phyloP scores from a whole-genome alignment of 2,888 invertebrate genomes.

The Xanthia icteritia region DNA sequence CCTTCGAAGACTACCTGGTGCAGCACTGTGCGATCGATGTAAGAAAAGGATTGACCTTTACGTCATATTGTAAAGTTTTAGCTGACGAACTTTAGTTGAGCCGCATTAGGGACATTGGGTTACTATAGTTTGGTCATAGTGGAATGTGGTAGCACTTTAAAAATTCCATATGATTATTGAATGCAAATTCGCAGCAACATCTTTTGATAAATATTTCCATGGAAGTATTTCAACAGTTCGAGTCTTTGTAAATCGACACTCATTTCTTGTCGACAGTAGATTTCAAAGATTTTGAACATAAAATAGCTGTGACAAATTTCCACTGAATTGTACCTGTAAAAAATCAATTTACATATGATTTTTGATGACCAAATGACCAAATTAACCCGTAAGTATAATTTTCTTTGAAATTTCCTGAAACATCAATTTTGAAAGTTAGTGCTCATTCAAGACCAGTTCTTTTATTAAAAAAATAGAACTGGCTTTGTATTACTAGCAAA shows the following conservation, averaged over 20 bases:
- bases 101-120: neutral
- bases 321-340: neutral
- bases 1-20: neutral
- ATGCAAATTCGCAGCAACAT: too few relatives aligned
- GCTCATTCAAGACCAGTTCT: neutral
- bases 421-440: neutral
- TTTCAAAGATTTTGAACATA: neutral
- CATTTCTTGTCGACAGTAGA: too few relatives aligned
- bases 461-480: neutral
- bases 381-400: neutral
- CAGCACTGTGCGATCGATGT: neutral
- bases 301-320: neutral
- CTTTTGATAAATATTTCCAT: neutral
- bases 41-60: neutral
- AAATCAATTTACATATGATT: neutral
- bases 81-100: neutral
- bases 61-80: neutral
- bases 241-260: neutral
- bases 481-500: neutral
- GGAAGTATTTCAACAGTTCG: neutral
- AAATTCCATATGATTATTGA: neutral
- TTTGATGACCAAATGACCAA: neutral
- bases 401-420: neutral
- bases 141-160: neutral
- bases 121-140: neutral